Evolutionary conservation across 2,797 vertebrate species (phyloP).

Genomic region (Mormyrops boulengeri): DNA sequence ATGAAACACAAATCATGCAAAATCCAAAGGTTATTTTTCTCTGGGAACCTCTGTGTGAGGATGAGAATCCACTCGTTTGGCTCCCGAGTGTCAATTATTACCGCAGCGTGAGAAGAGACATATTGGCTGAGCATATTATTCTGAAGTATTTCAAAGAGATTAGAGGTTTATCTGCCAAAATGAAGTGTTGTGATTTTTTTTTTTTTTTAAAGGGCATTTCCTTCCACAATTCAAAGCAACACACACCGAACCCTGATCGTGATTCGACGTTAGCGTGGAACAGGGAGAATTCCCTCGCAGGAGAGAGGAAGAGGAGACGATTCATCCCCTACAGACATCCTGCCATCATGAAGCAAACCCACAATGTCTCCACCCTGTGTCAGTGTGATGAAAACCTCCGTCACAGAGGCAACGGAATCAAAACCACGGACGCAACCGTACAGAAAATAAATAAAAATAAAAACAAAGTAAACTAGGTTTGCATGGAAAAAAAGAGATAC

Average conservation of each 20-base stretch:
- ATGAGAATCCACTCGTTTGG: neutral
- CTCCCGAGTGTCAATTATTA: neutral
- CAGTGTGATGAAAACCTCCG: constrained; percentile 27
- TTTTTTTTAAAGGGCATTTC: neutral
- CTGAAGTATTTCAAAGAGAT: neutral
- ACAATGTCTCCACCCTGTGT: neutral
- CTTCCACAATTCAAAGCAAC: neutral
- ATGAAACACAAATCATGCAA: neutral
- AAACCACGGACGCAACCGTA: neutral
- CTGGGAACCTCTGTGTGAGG: neutral
- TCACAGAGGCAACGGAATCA: neutral
- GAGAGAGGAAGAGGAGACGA: neutral
- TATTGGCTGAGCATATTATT: neutral
- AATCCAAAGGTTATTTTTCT: neutral
- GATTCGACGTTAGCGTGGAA: neutral
- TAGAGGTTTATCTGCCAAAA: neutral
- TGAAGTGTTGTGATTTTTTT: neutral
- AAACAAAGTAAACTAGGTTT: constrained; percentile 33
- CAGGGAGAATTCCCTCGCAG: neutral
- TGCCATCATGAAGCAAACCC: constrained; percentile 3
- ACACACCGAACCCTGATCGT: neutral
- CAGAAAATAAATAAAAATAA: constrained; percentile 22
- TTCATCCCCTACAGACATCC: neutral
- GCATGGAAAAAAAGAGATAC: constrained; percentile 28
- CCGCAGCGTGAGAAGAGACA: neutral